Evolutionary conservation across 1,140 invertebrate genomes (phyloP).

Genomic region (Octopus sinensis): DNA sequence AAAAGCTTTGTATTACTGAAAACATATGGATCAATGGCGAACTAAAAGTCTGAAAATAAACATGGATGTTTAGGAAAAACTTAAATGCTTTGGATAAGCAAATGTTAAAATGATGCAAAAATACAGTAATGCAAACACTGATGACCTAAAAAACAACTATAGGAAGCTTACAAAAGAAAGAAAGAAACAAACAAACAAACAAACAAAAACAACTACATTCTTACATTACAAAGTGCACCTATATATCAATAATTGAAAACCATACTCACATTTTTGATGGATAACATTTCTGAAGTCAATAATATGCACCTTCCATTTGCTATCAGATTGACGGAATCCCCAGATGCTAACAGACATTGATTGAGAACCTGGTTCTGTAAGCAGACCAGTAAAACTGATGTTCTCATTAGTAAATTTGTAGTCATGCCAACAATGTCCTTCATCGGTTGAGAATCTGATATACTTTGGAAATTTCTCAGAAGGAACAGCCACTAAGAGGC

Average conservation of each 20-base stretch:
- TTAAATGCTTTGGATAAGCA: too few species aligned
- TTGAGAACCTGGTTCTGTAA: constrained; percentile 53
- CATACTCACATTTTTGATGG: constrained; percentile 41
- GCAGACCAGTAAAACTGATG: constrained; percentile 83
- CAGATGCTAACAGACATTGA: constrained; percentile 72
- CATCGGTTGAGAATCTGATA: constrained; percentile 54
- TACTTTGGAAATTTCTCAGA: constrained; percentile 76
- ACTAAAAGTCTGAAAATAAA: too few species aligned
- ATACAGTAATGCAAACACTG: too few species aligned
- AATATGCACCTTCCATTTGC: constrained; percentile 47
- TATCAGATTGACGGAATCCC: constrained; percentile 61
- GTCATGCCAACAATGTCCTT: constrained; percentile 53
- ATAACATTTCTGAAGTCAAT: constrained; percentile 50
- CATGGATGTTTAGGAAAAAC: too few species aligned
- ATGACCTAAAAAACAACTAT: too few species aligned
- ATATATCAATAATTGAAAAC: not conserved
- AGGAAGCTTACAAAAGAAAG: too few species aligned
- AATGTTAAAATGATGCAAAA: too few species aligned
- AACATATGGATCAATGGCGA: too few species aligned
- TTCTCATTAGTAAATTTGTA: constrained; percentile 60
- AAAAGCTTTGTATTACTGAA: too few species aligned
- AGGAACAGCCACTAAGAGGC: constrained; percentile 52
- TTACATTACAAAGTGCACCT: not conserved
- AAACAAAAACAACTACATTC: too few species aligned
- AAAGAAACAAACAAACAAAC: too few species aligned